Evolutionary conservation across 2,888 invertebrate genomes (phyloP), one percentile per base, ranked within the genome.

Genomic region (Clunio marinus): DNA sequence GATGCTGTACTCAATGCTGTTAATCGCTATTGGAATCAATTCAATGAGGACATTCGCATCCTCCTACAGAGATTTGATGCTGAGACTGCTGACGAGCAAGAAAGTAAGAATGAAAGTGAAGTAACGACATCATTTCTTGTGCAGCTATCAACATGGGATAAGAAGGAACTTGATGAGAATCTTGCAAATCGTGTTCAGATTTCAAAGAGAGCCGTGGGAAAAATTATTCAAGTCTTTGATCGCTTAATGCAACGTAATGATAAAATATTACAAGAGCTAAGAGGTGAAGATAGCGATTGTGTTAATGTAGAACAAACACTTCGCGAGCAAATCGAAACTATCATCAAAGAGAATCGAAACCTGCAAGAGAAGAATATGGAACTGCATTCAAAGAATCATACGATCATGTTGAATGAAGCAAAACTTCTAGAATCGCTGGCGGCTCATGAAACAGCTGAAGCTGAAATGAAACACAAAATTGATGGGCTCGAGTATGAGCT

Each of bases 1-100:
- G 99, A 99, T 81, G 96, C 96, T 28, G 96, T 99, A 28, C 83
- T 98, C 4, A 97, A 96, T 81, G 96, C 97, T 67, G 96, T 98
- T 7, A 98, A 98, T 81, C 85, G 96, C 41, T 94, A 95, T 77
- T 96, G 96, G 96, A 96, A 95, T 80, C 88, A 94, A 78, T 82
- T 98, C 27, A 98, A 98, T 81, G 98, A 98, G 81, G 97, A 98
- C 77, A 93, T 97, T 72, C 83, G 97, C 72, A 91, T 98, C 13
- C 80, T 98, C 69, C 79, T 98, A 71, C 96, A 97, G 77, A 83
- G 97, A 71, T 97, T 98, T 81, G 97, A 98, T 83, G 94, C 96
- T 0, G 97, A 97, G 80, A 96, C 96, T 10, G 94, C 95, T 3
- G 96, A 96, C 81, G 96, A 96, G 77, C 89, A 90, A 0, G 96